Evolutionary conservation across 2,888 invertebrate species (phyloP), one percentile per base, ranked within the genome.

Genomic region (Netelia fuscicornis): DNA sequence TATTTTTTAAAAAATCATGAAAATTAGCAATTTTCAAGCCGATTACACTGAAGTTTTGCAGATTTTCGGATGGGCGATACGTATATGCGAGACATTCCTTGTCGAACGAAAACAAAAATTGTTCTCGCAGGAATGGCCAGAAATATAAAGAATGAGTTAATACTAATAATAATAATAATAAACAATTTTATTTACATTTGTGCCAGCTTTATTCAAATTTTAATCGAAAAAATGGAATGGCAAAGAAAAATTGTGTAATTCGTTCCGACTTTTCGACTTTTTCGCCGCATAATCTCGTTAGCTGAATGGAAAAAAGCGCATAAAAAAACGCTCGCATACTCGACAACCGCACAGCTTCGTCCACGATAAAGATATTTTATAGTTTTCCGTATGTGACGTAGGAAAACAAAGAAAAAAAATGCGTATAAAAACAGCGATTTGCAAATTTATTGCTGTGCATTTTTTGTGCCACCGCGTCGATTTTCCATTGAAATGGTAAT

Each of bases 401-500:
- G 13, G 11, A 10, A 48, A 48, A 48, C 2, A 30, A 30, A 5
- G 3, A 30, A 30, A 30, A 25, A 25, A 30, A 30, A 30, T 30
- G 30, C 30, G 30, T 30, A 52, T n/a, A 25, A 62, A 65, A 65
- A 65, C 30, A 65, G 54, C 23, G 62, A 54, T 48, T 60, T 70
- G 79, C 52, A 70, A 71, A 79, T 79, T 79, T 54, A 71, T 79
- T 17, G 71, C 52, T 5, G 52, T 48, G 48, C 54, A 37, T 56
- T 64, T 79, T 54, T 71, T 60, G 30, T 62, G 10, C 9, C 13
- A 60, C 52, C 52, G 48, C 25, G 30, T 58, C 60, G 62, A 78
- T 76, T 81, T 75, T 60, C 30, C 70, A 68, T 68, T 23, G 81
- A 76, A 76, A 76, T 76, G 74, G 68, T 81, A 68, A 67, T 81